These are phyloP conservation scores for Melanostoma scalare DNA, from an alignment of 2,888 invertebrate genomes.

Conservation along the genomic window DNA sequence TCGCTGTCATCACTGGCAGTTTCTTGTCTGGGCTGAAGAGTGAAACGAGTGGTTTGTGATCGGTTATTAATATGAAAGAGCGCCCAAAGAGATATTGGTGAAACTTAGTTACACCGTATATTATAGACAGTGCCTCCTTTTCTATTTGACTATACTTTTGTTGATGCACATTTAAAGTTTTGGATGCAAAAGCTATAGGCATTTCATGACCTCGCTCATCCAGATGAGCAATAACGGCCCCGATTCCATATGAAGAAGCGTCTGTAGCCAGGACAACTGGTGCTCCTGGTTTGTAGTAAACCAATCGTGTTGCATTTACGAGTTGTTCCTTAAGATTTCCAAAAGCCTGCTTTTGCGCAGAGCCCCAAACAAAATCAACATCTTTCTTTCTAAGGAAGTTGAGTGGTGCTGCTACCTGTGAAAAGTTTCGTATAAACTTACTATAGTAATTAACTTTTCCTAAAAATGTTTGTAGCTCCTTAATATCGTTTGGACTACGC, in stretches of 20 bases:
- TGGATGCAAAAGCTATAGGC: conserved; percentile 26
- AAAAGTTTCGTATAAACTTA: neutral
- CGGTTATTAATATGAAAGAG: conserved; percentile 78
- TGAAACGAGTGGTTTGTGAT: conserved; percentile 77
- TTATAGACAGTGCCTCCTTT: conserved; percentile 75
- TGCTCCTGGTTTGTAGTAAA: conserved; percentile 31
- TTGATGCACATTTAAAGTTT: conserved; percentile 64
- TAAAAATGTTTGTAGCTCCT: too few relatives aligned
- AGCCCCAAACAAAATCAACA: conserved; percentile 34
- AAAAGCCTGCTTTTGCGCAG: conserved; percentile 27
- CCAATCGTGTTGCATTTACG: conserved; percentile 18
- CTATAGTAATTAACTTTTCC: neutral
- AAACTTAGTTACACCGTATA: conserved; percentile 78
- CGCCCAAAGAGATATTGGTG: conserved; percentile 79
- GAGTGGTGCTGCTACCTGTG: conserved; percentile 13
- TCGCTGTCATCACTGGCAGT: conserved; percentile 76
- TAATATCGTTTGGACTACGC: too few relatives aligned
- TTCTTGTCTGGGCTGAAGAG: conserved; percentile 75
- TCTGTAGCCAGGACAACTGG: conserved; percentile 67
- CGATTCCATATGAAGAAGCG: conserved; percentile 66
- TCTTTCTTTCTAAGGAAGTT: conserved; percentile 5
- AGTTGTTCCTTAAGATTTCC: conserved; percentile 29
- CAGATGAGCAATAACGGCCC: conserved; percentile 76
- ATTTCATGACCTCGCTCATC: conserved; percentile 5
- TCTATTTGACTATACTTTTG: conserved; percentile 75